Percentiles rank a stretch among this genome's conserved stretches.
These are phyloP conservation scores for Tuberolachnus salignus DNA, from an alignment of 2,888 invertebrate species.

Conservation along the genomic window DNA sequence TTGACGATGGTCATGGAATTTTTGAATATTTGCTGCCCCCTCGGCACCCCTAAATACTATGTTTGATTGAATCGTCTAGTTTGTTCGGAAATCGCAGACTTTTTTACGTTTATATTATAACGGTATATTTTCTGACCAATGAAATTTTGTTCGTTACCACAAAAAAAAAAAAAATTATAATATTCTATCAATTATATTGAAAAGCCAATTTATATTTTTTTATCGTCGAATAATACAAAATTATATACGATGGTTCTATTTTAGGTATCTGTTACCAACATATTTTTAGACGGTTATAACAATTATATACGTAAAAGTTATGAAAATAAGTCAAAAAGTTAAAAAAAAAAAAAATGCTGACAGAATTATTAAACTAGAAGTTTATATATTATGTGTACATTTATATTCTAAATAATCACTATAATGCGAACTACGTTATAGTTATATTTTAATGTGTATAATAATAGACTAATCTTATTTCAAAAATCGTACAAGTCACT, in stretches of 20 bases:
- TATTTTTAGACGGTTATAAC: not conserved
- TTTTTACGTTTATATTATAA: no score
- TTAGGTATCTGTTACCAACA: not conserved
- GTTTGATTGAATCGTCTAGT: no score
- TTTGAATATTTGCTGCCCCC: no score
- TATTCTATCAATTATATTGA: not conserved
- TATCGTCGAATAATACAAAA: not conserved
- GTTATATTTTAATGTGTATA: not conserved
- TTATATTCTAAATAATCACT: no score
- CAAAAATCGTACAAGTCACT: not conserved
- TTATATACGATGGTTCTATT: not conserved
- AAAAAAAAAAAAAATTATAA: no score
- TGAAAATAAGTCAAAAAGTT: not conserved
- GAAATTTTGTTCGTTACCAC: no score
- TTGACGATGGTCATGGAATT: no score
- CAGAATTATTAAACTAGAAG: slow-evolving; percentile 18
- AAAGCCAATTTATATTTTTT: not conserved
- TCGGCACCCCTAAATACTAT: no score
- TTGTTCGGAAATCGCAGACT: no score
- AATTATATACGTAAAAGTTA: not conserved
- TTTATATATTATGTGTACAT: not conserved
- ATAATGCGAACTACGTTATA: not conserved
- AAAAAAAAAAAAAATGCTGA: not conserved
- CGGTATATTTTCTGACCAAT: no score
- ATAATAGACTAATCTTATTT: not conserved